phyloP scores from a whole-genome alignment of 2,113 vertebrate genomes.

The Eudorcas thomsonii region DNA sequence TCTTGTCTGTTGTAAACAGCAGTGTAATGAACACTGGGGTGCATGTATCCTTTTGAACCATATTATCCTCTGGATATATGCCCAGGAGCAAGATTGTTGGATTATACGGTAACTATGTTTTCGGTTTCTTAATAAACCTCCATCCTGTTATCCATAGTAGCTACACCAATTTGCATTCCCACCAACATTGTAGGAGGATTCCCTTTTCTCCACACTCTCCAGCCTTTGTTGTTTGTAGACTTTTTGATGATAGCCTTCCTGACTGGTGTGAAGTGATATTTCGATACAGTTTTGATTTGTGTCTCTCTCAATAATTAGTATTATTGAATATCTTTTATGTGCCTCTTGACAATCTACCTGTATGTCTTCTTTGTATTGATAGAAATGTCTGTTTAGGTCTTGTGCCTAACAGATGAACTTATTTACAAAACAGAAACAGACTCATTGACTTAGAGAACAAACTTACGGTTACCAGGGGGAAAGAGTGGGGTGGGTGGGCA shows the following conservation, averaged over 20 bases:
- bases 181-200: neutral
- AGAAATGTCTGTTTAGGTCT: neutral
- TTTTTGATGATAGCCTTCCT: neutral
- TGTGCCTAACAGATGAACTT: neutral
- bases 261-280: neutral
- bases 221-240: neutral
- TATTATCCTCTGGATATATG: neutral
- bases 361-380: neutral
- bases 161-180: neutral
- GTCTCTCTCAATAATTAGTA: neutral
- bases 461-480: neutral
- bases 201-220: neutral
- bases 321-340: neutral
- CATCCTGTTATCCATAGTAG: neutral
- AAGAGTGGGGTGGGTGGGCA: neutral
- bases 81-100: neutral
- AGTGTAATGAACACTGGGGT: neutral
- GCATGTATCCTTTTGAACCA: neutral
- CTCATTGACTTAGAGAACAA: neutral
- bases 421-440: neutral
- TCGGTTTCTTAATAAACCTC: neutral
- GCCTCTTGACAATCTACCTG: neutral
- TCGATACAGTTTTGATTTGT: neutral
- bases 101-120: neutral
- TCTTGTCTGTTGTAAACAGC: neutral